Evolutionary conservation across 1,140 invertebrate genomes (phyloP), one percentile per base, ranked within the genome.

Genomic region (Megathymus violae): DNA sequence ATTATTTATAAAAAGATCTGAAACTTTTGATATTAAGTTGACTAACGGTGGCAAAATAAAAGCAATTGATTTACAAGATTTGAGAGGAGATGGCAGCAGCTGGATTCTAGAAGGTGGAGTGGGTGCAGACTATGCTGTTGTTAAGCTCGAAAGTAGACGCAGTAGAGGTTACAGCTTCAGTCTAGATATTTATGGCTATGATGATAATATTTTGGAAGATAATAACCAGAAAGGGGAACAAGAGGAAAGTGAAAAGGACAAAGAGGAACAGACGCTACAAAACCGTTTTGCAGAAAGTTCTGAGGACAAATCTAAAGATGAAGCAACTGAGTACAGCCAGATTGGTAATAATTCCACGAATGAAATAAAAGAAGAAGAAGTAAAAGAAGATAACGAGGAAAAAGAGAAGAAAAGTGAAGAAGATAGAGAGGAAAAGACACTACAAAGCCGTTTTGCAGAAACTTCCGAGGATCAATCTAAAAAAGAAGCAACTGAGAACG

Each of bases 101-200:
- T 66, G 51, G 14, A 54, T 81, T 0, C 51, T 41, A 5, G 51
- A 44, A 2, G 88, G 88, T 1, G 88, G 86, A 1, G 67, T 88
- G 1, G 80, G 77, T 11, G 67, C 56, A 15, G 70, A 71, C 34
- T 73, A 74, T 46, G 82, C 79, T 3, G 74, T 70, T 0, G 64
- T 91, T n/a, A 72, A 74, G 22, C 65, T 89, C 6, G 79, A 83
- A 51, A 81, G 82, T 19, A 62, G 70, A 36, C 71, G 73, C 36
- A 73, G 77, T 7, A 41, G 71, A 38, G 81, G 84, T 3, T 80
- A 76, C 44, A 86, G 79, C 46, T 89, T 87, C 48, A 50, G 83
- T 13, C 62, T 89, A n/a, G 76, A 87, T 22, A 71, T 89, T 54
- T 91, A 75, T 62, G 78, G 67, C 38, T 59, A 47, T 11, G 22